Base-by-base conservation (phyloP, 2,797 vertebrate species). In the Darevskia nairensis region DNA sequence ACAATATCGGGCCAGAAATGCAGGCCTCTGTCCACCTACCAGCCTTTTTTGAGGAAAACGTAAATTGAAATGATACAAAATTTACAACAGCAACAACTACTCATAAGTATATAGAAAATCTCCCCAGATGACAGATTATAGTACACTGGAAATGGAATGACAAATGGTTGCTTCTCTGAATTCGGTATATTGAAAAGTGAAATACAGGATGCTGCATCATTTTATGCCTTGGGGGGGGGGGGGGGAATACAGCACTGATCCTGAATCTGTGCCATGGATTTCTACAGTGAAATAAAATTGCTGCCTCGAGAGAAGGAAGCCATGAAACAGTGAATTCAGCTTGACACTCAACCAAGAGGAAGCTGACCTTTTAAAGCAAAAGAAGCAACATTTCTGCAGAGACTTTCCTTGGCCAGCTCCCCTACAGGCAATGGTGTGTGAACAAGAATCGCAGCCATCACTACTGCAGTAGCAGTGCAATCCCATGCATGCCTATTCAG, bases 171-270 rank as follows among this genome's bases (percentile, higher is more conserved):
- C 23, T 91, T 92, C 94, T 93, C 90, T 79, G 90, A 88, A 93
- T 95, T 95, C 91, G 88, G 85, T 95, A 92, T 91, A 90, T 91
- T 95, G 86, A 93, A 89, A 94, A 94, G 80, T 92, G 92, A 96
- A 95, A 93, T 68, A 88, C 1, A 80, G 89, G 59, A 91, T 84
- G 79, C 91, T 83, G 90, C 75, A 93, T 74, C 92, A 86, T 86
- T 95, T 94, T 92, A 87, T 85, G 89, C 79, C 80, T 64, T 0
- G 13, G 50, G 50, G 3, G 41, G 41, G 41, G 11, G 11, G 3
- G 3, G 1, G 11, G 41, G 41, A 13, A 83, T 90, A 25, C 90
- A 94, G 91, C 87, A 72, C 85, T 88, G 0, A 0, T 80, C 94
- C 91, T 55, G 68, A 80, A 82, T 93, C 93, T 93, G 44, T 87